Base-by-base conservation (phyloP, 2,113 vertebrate genomes). In the Elanoides forficatus region DNA sequence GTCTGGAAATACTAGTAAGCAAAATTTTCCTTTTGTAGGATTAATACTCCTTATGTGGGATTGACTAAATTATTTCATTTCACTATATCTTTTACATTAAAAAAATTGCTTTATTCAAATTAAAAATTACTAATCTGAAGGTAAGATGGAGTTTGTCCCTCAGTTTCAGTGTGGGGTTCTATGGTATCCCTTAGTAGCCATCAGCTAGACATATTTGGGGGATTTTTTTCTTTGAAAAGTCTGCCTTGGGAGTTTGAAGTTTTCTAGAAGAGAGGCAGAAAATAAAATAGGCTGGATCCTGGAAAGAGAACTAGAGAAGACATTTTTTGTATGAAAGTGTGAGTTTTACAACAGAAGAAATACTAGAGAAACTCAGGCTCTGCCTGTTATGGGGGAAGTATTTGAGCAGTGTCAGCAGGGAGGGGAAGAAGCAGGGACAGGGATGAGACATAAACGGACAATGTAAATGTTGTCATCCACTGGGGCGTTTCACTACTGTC, bases 401-500 rank as follows among this genome's bases (percentile, higher is more conserved):
- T 4, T 8, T 79, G 60, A n/a, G 80, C 45, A 29, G 47, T 65
- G 68, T 56, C 70, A 72, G 76, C 48, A 82, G 90, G n/a, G 34
- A 88, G 43, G 56, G 63, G 47, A 85, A n/a, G 84, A 14, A 47
- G 58, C 32, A 29, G 0, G 0, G 76, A 12, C 38, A 60, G 50
- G 68, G 55, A 12, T 63, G 82, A 72, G 80, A 38, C 16, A 8
- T 26, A 32, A 18, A 17, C 2, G 38, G 67, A 16, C 43, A n/a
- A 1, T 0, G 21, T 53, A 19, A 78, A 13, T 0, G 0, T 73
- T 19, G 16, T 34, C 52, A 36, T 34, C 40, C 56, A 8, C 36
- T 12, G n/a, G 36, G 40, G 3, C 4, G 1, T 67, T 92, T 55
- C 59, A 29, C 2, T 10, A 1, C 52, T 59, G 36, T 25, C 0